Percentiles rank a stretch among this genome's conserved stretches.
Conservation (phyloP, 2,797 vertebrate species). For the Muscicapa striata region DNA sequence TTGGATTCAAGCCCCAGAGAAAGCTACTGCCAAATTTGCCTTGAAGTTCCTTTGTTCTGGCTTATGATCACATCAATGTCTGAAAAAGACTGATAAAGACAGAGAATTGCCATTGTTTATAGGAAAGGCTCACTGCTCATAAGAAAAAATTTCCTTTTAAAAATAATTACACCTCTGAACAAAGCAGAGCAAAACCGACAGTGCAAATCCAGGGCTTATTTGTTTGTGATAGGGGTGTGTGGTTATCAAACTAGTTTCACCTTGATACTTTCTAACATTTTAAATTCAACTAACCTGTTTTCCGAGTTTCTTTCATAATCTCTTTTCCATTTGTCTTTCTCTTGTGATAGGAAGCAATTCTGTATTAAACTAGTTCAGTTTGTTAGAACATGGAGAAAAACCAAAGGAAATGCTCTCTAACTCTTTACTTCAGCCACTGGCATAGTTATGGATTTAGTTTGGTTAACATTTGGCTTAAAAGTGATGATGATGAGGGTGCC, state of each 20-base stretch:
- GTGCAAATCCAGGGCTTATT: background rate
- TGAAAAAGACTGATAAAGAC: background rate
- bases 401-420: background rate
- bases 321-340: background rate
- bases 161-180: background rate
- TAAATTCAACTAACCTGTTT: background rate
- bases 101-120: background rate
- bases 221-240: background rate
- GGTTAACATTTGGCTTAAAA: background rate
- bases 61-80: background rate
- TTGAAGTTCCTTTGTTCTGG: background rate
- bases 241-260: background rate
- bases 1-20: background rate
- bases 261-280: background rate
- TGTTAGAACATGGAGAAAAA: background rate
- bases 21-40: background rate
- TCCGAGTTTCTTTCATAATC: background rate
- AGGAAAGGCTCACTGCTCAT: background rate
- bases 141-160: background rate
- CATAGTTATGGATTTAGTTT: background rate
- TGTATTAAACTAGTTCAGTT: background rate
- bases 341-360: background rate
- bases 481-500: background rate
- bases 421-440: background rate
- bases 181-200: background rate